Base-by-base conservation (phyloP, 2,113 vertebrate species). In the Dipodomys merriami region DNA sequence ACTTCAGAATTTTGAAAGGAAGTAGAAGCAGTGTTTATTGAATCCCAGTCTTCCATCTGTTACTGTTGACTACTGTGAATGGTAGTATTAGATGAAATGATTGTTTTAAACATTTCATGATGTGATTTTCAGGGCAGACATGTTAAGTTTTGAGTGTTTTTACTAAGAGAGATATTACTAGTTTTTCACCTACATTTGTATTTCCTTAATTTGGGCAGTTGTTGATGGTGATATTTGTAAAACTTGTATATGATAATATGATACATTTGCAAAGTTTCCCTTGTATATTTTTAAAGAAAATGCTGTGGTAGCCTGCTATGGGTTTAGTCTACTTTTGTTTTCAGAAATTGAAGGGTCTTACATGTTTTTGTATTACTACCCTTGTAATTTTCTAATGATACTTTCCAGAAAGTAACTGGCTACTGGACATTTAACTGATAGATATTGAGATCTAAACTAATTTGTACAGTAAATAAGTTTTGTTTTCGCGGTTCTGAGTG, bases 1-100 rank as follows among this genome's bases (percentile, higher is more conserved):
- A 35, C 15, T 90, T 69, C 77, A 12, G 86, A 72, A 85, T 91
- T 91, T 88, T 86, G 30, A 80, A 57, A 27, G 23, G 16, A 81
- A 88, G 20, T 83, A 35, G 79, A 93, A 91, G 6, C 33, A 69
- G 4, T 79, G 49, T 77, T 27, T 33, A 60, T 25, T 86, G 27
- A 69, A 18, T 83, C 39, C 88, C 44, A 69, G 64, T 87, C 33
- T 90, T 62, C 64, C 76, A 1, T 85, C 30, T 88, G 5, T 88
- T 12, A 19, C 1, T 87, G 27, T 19, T 91, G 27, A 49, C 44
- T 88, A 82, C 62, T 67, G 88, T 19, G 65, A 69, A 53, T 25
- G 25, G 4, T 86, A 35, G 73, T 83, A 91, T 92, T 84, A 77
- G 72, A 49, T 49, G 49, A 49, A 53, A 88, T 57, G 12, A 71